A percentile compares a stretch with the other conserved stretches of the same genome.
Conservation (phyloP, 1,140 invertebrate genomes). For the Bombyx mori region ASM3026992v2 NC_085114.1:1333501-1334000, state of each 20-base stretch:
- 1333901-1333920: conserved; percentile 70
- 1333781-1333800: conserved; percentile 27
- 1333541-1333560: not conserved
- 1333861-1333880: conserved; percentile 29
- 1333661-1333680: not conserved
- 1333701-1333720: conserved; percentile 33
- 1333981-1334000: conserved; percentile 72
- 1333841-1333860: conserved; percentile 42
- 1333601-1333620: too few relatives aligned
- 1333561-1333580: conserved; percentile 1
- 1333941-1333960: conserved; percentile 57
- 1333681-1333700: conserved; percentile 8
- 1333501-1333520: too few relatives aligned
- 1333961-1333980: conserved; percentile 53
- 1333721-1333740: conserved; percentile 24
- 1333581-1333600: too few relatives aligned
- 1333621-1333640: too few relatives aligned
- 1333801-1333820: conserved; percentile 16
- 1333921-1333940: conserved; percentile 64
- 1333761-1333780: conserved; percentile 28
- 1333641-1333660: too few relatives aligned
- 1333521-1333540: too few relatives aligned
- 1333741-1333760: conserved; percentile 28
- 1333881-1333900: conserved; percentile 72
- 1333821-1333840: conserved; percentile 46